Base-by-base conservation (phyloP, 2,888 invertebrate genomes). In the Lepidochrysops patricia region DNA sequence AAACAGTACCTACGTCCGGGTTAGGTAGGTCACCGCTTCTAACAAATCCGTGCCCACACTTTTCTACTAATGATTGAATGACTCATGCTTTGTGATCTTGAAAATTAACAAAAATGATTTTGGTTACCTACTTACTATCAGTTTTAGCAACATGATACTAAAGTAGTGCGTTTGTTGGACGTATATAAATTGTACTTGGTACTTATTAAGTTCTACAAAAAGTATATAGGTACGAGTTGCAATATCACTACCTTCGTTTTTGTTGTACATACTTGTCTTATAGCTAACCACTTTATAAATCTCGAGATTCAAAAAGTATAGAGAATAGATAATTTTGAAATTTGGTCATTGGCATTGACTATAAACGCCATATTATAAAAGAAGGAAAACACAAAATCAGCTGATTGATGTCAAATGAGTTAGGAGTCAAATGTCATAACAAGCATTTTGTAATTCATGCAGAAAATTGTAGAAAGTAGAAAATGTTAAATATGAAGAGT, bases 381-480 rank as follows among this genome's bases (percentile, higher is more conserved):
- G 23, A 29, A 32, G 19, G 12, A 52, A 9, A 29, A 12, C n/a
- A 19, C 15, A 4, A 7, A 19, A 54, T 54, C 54, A 54, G 54
- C 54, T 54, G 54, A 54, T 54, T 15, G 54, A 7, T 54, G 32
- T 54, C 32, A 29, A 15, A 54, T 32, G n/a, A n/a, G 19, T 43
- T 7, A 43, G 19, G 9, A 7, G 29, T 29, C 29, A 15, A 50
- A 52, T 13, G 52, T 52, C 52, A 52, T 27, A 52, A 27, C 52
- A 52, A 19, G 7, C 52, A 13, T 26, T 52, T 52, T 52, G 13
- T 52, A 52, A 43, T 23, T 43, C 4, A 6, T 7, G 15, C 15
- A 12, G 43, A 43, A 43, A 43, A 43, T 23, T 43, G 26, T 0
- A 50, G 26, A 13, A 13, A 13, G 4, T 50, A 0, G 23, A 50